Base-by-base conservation (phyloP, 2,113 vertebrate genomes). In the Willisornis vidua region DNA sequence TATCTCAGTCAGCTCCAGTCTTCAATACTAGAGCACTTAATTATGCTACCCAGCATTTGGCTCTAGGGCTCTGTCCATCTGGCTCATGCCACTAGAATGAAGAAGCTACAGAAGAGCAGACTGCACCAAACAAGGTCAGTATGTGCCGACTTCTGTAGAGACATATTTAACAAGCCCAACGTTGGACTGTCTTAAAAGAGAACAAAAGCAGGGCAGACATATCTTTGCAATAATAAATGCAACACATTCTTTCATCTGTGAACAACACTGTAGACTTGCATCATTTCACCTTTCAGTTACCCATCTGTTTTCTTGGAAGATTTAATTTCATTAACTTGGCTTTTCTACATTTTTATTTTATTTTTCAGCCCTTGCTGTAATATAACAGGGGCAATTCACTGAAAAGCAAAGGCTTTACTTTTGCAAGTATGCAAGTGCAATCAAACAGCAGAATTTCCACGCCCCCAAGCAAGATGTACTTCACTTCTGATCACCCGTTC, bases 51-150 rank as follows among this genome's bases (percentile, higher is more conserved):
- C 85, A 93, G 52, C 55, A 83, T 63, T 83, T 79, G 90, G 75
- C 87, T 93, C 39, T 20, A 95, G 87, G 95, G 85, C 68, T 76
- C 49, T 65, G 95, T 74, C 94, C 93, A 93, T 96, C 93, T 97
- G 93, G 67, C 82, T 92, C 83, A 65, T 0, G 3, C 75, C 90
- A 86, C 72, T 67, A 90, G 83, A 94, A 84, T 84, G 82, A 86
- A 85, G 85, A 94, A 71, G n/a, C 26, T 86, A 77, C 51, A 86
- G 57, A 94, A 83, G 41, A 95, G 79, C 82, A 95, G 75, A 85
- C 63, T 63, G 79, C 51, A 95, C 63, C 63, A 96, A 96, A 95
- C 72, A 90, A 94, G 78, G 75, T 85, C 78, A 85, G 63, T 35
- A 77, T 62, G 78, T 91, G 92, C 87, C 87, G 93, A 2, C 59